Evolutionary conservation across 2,113 vertebrate genomes (phyloP).

Genomic region (Perca flavescens): DNA sequence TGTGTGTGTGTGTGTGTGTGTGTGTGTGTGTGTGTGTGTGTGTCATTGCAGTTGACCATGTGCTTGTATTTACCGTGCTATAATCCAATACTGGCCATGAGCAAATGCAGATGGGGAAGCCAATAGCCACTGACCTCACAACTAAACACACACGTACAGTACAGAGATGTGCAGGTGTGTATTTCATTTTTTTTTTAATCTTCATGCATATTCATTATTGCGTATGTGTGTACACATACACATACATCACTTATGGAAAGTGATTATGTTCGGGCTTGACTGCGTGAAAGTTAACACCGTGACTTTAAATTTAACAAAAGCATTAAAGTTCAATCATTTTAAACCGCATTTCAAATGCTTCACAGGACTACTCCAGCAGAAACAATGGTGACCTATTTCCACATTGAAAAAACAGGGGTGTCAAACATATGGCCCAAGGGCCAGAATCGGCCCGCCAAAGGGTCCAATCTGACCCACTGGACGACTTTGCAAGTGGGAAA

Average conservation of each 20-base stretch:
- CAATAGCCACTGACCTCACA: constrained; percentile 58
- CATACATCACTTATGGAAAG: constrained; percentile 11
- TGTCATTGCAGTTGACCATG: constrained; percentile 71
- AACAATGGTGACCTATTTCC: not conserved
- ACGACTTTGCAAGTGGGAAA: too few relatives aligned
- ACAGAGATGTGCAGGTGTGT: not conserved
- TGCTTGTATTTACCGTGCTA: constrained; percentile 76
- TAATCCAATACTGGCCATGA: constrained; percentile 68
- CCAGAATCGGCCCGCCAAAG: too few relatives aligned
- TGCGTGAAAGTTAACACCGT: not conserved
- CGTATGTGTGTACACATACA: not conserved
- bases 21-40: constrained; percentile 9
- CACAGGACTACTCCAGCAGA: not conserved
- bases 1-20: constrained; percentile 40
- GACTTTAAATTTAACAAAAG: constrained; percentile 13
- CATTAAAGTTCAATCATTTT: not conserved
- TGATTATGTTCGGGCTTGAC: not conserved
- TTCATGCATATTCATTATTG: not conserved
- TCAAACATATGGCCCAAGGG: too few relatives aligned
- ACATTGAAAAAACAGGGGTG: not conserved
- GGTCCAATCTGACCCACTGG: too few relatives aligned
- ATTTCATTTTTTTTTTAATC: not conserved
- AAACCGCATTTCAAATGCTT: not conserved
- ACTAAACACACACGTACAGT: constrained; percentile 35
- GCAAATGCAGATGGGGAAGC: constrained; percentile 62